Evolutionary conservation across 2,113 vertebrate genomes (phyloP).

Genomic region (Catagonus wagneri): DNA sequence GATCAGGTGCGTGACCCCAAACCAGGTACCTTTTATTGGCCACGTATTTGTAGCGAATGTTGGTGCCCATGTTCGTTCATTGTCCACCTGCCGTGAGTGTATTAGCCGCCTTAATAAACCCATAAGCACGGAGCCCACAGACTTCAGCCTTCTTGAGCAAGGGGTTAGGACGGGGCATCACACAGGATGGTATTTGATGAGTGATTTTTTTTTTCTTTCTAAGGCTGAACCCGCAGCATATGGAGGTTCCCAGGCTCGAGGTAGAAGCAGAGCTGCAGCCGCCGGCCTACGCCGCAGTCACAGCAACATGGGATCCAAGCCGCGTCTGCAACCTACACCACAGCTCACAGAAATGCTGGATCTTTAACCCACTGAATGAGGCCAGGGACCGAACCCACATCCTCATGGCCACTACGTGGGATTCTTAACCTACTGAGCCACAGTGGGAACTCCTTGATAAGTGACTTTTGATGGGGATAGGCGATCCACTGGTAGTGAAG

Average conservation of each 20-base stretch:
- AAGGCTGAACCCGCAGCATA: too few species aligned
- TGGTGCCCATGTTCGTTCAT: not conserved
- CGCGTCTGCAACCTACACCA: too few species aligned
- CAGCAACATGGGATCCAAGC: too few species aligned
- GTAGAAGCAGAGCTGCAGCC: too few species aligned
- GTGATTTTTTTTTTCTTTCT: not conserved
- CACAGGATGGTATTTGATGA: not conserved
- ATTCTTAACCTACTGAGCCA: too few species aligned
- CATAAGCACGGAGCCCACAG: not conserved
- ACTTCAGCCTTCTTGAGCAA: not conserved
- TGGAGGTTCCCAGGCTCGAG: too few species aligned
- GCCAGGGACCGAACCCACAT: too few species aligned
- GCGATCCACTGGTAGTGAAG: not conserved
- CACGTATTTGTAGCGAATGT: not conserved
- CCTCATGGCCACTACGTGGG: too few species aligned
- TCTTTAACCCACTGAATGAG: too few species aligned
- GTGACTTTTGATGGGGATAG: not conserved
- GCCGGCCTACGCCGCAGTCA: too few species aligned
- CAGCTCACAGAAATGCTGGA: too few species aligned
- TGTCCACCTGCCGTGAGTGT: not conserved
- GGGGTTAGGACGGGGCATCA: not conserved
- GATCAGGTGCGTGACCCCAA: accelerated
- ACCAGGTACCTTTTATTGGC: not conserved
- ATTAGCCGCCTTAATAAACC: not conserved
- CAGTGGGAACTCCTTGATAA: not conserved